These are phyloP conservation scores for Chionodraco myersi DNA, from an alignment of 2,113 vertebrate species.

Conservation along the genomic window DNA sequence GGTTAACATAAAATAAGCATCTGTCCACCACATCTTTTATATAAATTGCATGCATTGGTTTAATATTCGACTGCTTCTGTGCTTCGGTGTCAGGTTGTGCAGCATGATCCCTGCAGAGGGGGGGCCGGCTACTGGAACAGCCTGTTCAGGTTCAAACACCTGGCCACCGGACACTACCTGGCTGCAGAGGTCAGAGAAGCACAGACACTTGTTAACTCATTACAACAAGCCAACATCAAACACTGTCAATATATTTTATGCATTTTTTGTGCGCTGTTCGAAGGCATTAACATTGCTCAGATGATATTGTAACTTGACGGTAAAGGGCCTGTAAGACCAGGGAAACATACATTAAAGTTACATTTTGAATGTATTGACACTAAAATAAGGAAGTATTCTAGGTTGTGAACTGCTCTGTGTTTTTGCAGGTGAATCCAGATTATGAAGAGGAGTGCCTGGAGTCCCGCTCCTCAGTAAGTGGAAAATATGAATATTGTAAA, in stretches of 20 bases:
- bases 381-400: background rate
- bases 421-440: constrained; percentile 94
- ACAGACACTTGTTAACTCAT: background rate
- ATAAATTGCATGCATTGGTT: background rate
- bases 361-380: background rate
- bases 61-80: constrained; percentile 18
- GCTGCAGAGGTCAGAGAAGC: constrained; percentile 92
- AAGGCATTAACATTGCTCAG: background rate
- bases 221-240: background rate
- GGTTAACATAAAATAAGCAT: background rate
- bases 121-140: constrained; percentile 99
- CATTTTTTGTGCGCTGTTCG: background rate
- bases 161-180: constrained; percentile 97
- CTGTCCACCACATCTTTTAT: background rate
- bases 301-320: background rate
- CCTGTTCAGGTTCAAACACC: constrained; percentile 97
- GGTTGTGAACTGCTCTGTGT: constrained; percentile 24
- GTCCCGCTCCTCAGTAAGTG: constrained; percentile 92
- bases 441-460: constrained; percentile 96
- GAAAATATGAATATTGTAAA: background rate
- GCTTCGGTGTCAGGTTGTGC: constrained; percentile 85
- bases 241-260: background rate
- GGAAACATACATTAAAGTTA: background rate
- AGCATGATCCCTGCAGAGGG: constrained; percentile 96
- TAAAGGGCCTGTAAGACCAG: background rate